These are phyloP conservation scores for Tarsius wallacei DNA, from an alignment of 2,797 vertebrate species.

Conservation along the genomic window DNA sequence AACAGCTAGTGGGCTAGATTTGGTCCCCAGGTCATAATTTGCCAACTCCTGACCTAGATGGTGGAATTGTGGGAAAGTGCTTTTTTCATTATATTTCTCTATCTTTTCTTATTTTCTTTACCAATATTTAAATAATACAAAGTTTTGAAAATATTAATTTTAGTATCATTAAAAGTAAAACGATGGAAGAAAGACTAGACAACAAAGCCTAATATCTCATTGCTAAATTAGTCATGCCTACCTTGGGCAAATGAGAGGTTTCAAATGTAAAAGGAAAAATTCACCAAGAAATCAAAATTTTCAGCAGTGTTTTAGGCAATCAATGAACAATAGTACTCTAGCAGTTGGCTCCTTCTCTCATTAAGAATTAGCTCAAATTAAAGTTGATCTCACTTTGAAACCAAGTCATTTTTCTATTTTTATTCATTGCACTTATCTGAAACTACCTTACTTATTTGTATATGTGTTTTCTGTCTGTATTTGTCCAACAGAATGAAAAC, in stretches of 20 bases:
- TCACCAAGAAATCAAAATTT: conserved; percentile 10
- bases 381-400: not conserved
- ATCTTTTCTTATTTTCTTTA: not conserved
- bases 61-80: not conserved
- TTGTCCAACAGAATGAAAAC: conserved; percentile 7
- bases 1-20: not conserved
- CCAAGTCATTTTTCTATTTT: not conserved
- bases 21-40: not conserved
- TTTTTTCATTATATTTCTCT: conserved; percentile 20
- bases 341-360: not conserved
- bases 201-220: conserved; percentile 31
- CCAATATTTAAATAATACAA: not conserved
- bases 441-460: not conserved
- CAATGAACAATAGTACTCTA: not conserved
- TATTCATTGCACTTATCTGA: not conserved
- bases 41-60: not conserved
- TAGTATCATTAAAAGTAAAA: not conserved
- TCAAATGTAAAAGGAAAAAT: conserved; percentile 8
- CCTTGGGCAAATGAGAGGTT: not conserved
- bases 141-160: conserved; percentile 25
- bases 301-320: conserved; percentile 8
- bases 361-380: conserved; percentile 9
- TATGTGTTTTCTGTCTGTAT: not conserved
- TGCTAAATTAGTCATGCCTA: not conserved
- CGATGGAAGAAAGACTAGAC: not conserved